Evolutionary conservation across 2,888 invertebrate genomes (phyloP).

Genomic region (Melipona beecheii): DNA sequence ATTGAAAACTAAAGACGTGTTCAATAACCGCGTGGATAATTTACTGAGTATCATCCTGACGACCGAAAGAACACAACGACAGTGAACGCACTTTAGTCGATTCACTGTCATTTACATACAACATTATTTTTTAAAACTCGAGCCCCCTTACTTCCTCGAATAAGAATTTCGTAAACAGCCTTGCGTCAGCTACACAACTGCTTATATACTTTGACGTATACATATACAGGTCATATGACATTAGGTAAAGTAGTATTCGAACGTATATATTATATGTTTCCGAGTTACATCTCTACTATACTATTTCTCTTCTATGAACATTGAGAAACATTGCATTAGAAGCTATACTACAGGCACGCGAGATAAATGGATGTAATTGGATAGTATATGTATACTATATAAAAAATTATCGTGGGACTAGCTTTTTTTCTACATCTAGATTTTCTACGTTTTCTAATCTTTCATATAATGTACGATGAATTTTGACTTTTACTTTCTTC

Average conservation of each 20-base stretch:
- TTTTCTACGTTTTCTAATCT: neutral
- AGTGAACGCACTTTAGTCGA: slow-evolving; percentile 65
- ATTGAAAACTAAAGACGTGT: slow-evolving; percentile 50
- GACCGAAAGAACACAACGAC: slow-evolving; percentile 49
- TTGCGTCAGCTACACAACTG: neutral
- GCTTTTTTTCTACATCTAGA: neutral
- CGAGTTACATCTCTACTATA: neutral
- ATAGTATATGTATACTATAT: neutral
- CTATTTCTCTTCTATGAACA: neutral
- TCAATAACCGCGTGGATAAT: slow-evolving; percentile 66
- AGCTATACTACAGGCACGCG: neutral
- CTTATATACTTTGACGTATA: neutral
- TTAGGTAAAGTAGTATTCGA: neutral
- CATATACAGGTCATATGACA: neutral
- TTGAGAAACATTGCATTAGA: neutral
- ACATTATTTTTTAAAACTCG: slow-evolving; percentile 55
- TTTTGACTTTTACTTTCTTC: neutral
- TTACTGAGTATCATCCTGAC: slow-evolving; percentile 77
- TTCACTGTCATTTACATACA: slow-evolving; percentile 76
- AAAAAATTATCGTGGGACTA: neutral
- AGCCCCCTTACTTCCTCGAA: slow-evolving; percentile 25
- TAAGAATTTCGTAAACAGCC: slow-evolving; percentile 51
- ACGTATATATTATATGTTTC: neutral
- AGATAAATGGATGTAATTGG: neutral
- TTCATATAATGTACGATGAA: neutral